A percentile compares a stretch with the other conserved stretches of the same genome.
Evolutionary conservation across 2,888 invertebrate genomes (phyloP).

Genomic region (Pomacea canaliculata): DNA sequence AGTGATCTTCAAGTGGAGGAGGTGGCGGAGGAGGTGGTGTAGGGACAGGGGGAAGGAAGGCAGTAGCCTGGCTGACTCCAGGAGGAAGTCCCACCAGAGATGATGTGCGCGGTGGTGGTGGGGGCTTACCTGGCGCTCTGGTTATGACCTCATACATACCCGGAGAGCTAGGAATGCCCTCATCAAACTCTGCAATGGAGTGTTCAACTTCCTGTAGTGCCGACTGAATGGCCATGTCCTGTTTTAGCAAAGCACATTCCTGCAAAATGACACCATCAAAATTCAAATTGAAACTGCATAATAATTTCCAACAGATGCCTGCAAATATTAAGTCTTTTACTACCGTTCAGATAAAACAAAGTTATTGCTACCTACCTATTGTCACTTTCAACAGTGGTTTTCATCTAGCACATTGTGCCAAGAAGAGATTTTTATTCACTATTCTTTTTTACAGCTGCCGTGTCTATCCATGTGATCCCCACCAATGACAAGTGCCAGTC

Average conservation of each 20-base stretch:
- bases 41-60: slow-evolving; percentile 28
- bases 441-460: too few species aligned
- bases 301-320: too few species aligned
- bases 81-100: slow-evolving; percentile 5
- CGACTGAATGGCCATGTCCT: slow-evolving; percentile 31
- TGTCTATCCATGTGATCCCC: too few species aligned
- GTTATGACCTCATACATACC: slow-evolving; percentile 1
- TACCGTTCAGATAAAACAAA: too few species aligned
- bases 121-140: slow-evolving; percentile 5
- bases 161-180: slow-evolving; percentile 11
- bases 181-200: slow-evolving; percentile 36
- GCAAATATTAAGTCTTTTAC: too few species aligned
- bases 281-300: neutral
- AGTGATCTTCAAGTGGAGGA: slow-evolving; percentile 35
- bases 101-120: slow-evolving; percentile 14
- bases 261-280: slow-evolving; percentile 14
- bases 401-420: too few species aligned
- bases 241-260: slow-evolving; percentile 29
- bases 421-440: too few species aligned
- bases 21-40: slow-evolving; percentile 36
- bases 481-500: too few species aligned
- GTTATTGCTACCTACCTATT: too few species aligned
- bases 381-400: too few species aligned
- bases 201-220: slow-evolving; percentile 34
- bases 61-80: slow-evolving; percentile 7